Conservation (phyloP, 1,140 invertebrate species). For the Temnothorax curvispinosus region DNA sequence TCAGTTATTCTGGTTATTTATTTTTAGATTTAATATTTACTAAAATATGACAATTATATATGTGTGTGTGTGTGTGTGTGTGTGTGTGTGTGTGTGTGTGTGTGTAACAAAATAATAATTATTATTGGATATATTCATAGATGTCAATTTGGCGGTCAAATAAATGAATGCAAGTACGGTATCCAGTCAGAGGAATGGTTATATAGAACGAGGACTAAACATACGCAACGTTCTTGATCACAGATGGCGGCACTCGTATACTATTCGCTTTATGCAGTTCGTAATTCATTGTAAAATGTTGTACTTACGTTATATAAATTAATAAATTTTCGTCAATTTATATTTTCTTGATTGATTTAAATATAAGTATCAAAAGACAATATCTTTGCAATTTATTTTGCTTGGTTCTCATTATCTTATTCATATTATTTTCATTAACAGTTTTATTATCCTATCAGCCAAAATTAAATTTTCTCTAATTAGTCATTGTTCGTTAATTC, state of each 20-base stretch:
- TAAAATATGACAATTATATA: background rate
- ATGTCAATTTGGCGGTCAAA: background rate
- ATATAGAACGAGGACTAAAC: conserved; percentile 20
- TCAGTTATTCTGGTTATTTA: background rate
- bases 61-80: too few relatives aligned
- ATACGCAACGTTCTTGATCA: conserved; percentile 61
- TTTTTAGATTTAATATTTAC: conserved; percentile 1
- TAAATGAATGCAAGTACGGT: background rate
- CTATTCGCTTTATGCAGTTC: background rate
- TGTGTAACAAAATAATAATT: background rate
- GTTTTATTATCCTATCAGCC: background rate
- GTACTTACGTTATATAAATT: conserved; percentile 1
- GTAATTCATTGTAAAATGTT: conserved; percentile 1
- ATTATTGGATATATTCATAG: background rate
- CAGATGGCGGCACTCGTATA: conserved; percentile 76
- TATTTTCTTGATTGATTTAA: background rate
- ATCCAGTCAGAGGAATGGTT: background rate
- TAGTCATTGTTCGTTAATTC: background rate
- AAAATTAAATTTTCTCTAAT: background rate
- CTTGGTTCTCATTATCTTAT: background rate
- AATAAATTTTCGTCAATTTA: background rate
- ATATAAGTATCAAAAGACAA: background rate
- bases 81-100: too few relatives aligned
- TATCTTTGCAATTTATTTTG: background rate
- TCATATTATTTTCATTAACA: background rate